These are phyloP conservation scores for Anoplius nigerrimus DNA, from an alignment of 2,888 invertebrate species.

Conservation along the genomic window DNA sequence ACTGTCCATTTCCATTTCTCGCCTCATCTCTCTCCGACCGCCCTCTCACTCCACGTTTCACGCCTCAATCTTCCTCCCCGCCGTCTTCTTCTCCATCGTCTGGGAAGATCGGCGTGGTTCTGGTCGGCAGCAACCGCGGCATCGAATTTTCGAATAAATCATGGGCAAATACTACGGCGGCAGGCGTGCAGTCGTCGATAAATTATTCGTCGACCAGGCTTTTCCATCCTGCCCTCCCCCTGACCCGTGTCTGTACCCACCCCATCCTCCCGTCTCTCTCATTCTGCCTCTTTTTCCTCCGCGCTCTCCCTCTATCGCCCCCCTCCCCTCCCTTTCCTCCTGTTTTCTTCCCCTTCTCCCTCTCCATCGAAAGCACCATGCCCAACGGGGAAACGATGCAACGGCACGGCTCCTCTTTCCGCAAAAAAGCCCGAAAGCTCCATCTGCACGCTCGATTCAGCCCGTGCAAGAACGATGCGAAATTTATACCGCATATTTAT, in stretches of 20 bases:
- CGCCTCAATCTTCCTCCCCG: slow-evolving; percentile 20
- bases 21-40: not conserved
- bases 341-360: slow-evolving; percentile 1
- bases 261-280: slow-evolving; percentile 10
- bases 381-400: not conserved
- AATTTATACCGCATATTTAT: slow-evolving; percentile 59
- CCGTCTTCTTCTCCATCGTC: slow-evolving; percentile 17
- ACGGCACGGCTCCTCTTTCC: not conserved
- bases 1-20: slow-evolving; percentile 2
- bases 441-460: slow-evolving; percentile 32
- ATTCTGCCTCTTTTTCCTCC: not conserved
- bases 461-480: slow-evolving; percentile 44
- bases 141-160: slow-evolving; percentile 65
- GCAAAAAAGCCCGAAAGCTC: not conserved
- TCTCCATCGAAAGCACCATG: not conserved
- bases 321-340: not conserved
- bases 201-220: slow-evolving; percentile 56
- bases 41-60: not conserved
- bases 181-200: slow-evolving; percentile 49
- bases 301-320: not conserved
- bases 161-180: slow-evolving; percentile 54
- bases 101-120: slow-evolving; percentile 8
- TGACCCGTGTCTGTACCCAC: slow-evolving; percentile 4
- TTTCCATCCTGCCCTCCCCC: slow-evolving; percentile 34
- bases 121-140: slow-evolving; percentile 32